These are phyloP conservation scores for Azorinus chamasolen DNA, from an alignment of 2,888 invertebrate genomes.

Conservation along the genomic window DNA sequence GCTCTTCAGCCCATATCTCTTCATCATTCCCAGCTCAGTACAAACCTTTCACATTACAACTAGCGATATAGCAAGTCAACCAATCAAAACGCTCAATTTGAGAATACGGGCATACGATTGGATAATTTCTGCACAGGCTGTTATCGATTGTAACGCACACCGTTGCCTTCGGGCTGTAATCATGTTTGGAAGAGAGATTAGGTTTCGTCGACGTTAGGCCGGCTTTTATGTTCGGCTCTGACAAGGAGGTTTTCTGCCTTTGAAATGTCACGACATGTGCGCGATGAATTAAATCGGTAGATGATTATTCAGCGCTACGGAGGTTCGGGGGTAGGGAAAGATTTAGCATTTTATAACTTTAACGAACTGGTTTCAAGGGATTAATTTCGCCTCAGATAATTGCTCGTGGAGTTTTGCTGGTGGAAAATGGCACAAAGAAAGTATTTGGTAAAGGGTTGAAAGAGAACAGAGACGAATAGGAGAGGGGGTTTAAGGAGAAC, in stretches of 20 bases:
- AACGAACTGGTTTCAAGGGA: constrained; percentile 3
- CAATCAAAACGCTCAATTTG: constrained; percentile 66
- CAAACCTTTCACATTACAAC: constrained; percentile 29
- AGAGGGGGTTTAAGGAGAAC: no score
- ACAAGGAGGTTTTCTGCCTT: constrained; percentile 32
- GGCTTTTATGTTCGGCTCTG: constrained; percentile 1
- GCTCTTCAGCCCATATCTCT: constrained; percentile 12
- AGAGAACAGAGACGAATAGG: no score
- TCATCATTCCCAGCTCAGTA: constrained; percentile 7
- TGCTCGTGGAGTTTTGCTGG: no score
- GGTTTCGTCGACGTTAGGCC: constrained; percentile 9
- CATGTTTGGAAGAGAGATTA: constrained; percentile 49
- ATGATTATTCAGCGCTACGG: constrained; percentile 8
- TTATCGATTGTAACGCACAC: constrained; percentile 48
- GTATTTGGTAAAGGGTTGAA: no score
- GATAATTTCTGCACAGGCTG: constrained; percentile 43
- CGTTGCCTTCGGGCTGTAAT: constrained; percentile 45
- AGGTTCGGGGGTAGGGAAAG: no score
- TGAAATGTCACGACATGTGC: constrained; percentile 36
- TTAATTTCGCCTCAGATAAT: constrained; percentile 9
- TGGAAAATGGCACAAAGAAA: no score
- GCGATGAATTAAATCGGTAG: constrained; percentile 28
- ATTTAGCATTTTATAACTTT: no score
- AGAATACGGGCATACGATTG: constrained; percentile 72
- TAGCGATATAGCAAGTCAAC: constrained; percentile 18